A percentile compares a stretch with the other conserved stretches of the same genome.
Conservation (phyloP, 2,113 vertebrate species). For the Oncorhynchus clarkii region DNA sequence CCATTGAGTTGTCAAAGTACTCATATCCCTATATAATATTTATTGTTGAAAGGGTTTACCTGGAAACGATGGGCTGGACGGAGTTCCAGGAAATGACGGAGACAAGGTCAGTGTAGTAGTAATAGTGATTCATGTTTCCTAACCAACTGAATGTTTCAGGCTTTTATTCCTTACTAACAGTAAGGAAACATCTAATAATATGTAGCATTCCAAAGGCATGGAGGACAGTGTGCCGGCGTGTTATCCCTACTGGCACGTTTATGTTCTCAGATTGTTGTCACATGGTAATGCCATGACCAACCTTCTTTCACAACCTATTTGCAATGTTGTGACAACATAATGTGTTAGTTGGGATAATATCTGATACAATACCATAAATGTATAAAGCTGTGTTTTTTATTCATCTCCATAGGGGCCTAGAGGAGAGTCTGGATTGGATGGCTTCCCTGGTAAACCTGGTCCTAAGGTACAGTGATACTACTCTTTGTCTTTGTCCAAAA, state of each 20-base stretch:
- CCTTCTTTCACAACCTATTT: no score
- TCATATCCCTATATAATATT: background rate
- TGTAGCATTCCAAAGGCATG: no score
- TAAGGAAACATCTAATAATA: no score
- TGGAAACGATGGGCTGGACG: slow-evolving; percentile 84
- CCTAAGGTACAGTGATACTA: slow-evolving; percentile 61
- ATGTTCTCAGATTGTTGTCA: no score
- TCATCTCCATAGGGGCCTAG: slow-evolving; percentile 67
- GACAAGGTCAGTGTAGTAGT: slow-evolving; percentile 63
- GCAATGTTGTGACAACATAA: no score
- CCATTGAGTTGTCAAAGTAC: background rate
- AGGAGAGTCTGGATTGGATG: slow-evolving; percentile 75
- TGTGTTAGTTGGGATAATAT: no score
- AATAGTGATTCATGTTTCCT: slow-evolving; percentile 36
- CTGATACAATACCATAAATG: no score
- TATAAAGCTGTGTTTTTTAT: slow-evolving; percentile 4
- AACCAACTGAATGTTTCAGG: background rate
- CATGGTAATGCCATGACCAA: no score
- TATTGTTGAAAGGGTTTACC: slow-evolving; percentile 78
- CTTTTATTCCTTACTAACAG: background rate
- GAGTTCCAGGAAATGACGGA: slow-evolving; percentile 84
- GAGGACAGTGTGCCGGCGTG: no score
- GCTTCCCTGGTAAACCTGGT: slow-evolving; percentile 75
- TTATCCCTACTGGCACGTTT: no score
- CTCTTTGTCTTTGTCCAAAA: no score